A percentile compares a stretch with the other conserved stretches of the same genome.
These are phyloP conservation scores for Lasioglossum marginatum DNA, from an alignment of 2,888 invertebrate genomes.

Conservation along the genomic window DNA sequence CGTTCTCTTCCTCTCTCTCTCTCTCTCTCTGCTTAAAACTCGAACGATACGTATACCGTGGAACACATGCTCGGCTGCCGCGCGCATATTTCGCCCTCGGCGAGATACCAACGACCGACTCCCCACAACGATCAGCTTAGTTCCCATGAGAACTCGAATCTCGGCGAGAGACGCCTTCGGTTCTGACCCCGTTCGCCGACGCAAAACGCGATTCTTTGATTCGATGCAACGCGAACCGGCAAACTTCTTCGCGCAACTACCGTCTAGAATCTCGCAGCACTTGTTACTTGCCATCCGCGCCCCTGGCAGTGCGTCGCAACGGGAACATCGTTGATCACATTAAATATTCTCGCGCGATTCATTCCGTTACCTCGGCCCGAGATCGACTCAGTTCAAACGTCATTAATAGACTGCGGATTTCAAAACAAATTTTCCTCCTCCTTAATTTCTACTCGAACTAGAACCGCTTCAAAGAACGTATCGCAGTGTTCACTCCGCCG, in stretches of 20 bases:
- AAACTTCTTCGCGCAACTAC: neutral
- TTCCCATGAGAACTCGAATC: conserved; percentile 48
- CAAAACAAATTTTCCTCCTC: neutral
- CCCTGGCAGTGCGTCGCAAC: neutral
- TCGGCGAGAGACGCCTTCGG: conserved; percentile 28
- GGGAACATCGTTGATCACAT: neutral
- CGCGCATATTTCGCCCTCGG: conserved; percentile 37
- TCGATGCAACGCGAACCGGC: neutral
- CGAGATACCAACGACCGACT: conserved; percentile 30
- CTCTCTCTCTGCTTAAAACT: conserved; percentile 54
- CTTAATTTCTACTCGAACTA: neutral
- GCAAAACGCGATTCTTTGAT: conserved; percentile 31
- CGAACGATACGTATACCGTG: conserved; percentile 52
- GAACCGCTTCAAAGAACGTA: neutral
- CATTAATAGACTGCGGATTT: neutral
- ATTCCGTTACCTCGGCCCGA: neutral
- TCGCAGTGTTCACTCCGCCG: neutral
- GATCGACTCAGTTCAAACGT: neutral
- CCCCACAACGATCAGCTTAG: conserved; percentile 37
- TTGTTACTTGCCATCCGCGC: neutral
- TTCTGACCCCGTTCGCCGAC: conserved; percentile 52
- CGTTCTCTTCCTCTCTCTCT: neutral
- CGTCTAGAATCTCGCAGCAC: neutral
- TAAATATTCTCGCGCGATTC: neutral
- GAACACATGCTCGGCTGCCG: conserved; percentile 53